Percentiles rank a stretch among this genome's conserved stretches.
phyloP scores from a whole-genome alignment of 1,140 invertebrate genomes.

The Drosophila ohnishii region DNA sequence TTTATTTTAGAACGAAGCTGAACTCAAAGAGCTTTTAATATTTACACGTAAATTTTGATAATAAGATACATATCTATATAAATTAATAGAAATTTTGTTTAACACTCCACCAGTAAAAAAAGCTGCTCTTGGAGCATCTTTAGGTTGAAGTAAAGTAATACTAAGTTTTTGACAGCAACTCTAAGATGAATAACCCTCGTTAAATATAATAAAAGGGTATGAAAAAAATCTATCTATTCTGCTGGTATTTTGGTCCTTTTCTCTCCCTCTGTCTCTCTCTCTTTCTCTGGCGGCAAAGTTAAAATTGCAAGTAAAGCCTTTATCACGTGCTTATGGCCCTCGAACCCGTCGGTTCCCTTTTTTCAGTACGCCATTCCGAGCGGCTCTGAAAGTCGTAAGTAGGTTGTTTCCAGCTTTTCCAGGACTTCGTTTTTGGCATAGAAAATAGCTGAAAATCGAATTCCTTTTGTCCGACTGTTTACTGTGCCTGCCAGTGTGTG shows the following conservation, averaged over 20 bases:
- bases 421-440: conserved; percentile 73
- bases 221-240: conserved; percentile 18
- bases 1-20: no score
- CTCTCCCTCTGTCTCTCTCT: conserved; percentile 26
- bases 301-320: conserved; percentile 78
- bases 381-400: conserved; percentile 56
- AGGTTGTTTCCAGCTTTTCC: conserved; percentile 57
- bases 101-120: no score
- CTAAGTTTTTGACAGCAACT: neutral
- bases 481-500: conserved; percentile 38
- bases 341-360: neutral
- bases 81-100: no score
- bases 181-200: neutral
- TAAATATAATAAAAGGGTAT: conserved; percentile 13
- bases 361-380: conserved; percentile 8
- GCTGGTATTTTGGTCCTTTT: neutral
- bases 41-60: no score
- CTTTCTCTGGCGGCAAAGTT: conserved; percentile 53
- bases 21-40: no score
- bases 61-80: no score
- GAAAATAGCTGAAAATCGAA: conserved; percentile 78
- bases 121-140: no score
- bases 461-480: conserved; percentile 58
- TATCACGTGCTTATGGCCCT: conserved; percentile 72
- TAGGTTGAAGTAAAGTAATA: neutral